A percentile compares a stretch with the other conserved stretches of the same genome.
These are phyloP conservation scores for Zygogramma bicolorata DNA, from an alignment of 2,888 invertebrate genomes.

Conservation along the genomic window DNA sequence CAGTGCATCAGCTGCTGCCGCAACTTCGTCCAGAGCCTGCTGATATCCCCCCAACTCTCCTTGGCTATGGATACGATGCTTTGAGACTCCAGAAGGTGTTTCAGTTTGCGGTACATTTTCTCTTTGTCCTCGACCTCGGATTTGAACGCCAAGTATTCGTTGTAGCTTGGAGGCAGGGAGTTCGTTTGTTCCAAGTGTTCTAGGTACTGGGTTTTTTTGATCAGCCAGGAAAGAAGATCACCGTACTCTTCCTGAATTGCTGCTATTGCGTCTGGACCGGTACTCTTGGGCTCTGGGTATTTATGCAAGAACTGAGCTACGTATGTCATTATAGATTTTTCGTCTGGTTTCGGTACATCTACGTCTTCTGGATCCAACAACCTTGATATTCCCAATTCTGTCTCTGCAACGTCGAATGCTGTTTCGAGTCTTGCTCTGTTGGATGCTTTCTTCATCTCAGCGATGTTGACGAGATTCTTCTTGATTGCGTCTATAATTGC, in stretches of 20 bases:
- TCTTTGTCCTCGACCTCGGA: conserved; percentile 81
- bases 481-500: conserved; percentile 96
- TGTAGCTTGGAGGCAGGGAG: conserved; percentile 81
- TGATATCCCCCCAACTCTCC: conserved; percentile 88
- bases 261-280: conserved; percentile 79
- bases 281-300: conserved; percentile 88
- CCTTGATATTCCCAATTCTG: conserved; percentile 89
- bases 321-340: conserved; percentile 98
- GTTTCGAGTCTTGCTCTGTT: conserved; percentile 89
- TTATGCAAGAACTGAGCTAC: conserved; percentile 98
- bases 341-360: conserved; percentile 95
- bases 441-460: conserved; percentile 81
- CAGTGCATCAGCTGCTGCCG: conserved; percentile 84
- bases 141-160: conserved; percentile 84
- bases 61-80: conserved; percentile 85
- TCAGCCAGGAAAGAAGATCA: conserved; percentile 84
- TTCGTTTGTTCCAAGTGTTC: conserved; percentile 83
- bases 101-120: conserved; percentile 80
- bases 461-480: conserved; percentile 90
- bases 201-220: conserved; percentile 81
- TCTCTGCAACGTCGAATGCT: conserved; percentile 94
- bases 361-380: conserved; percentile 96
- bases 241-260: conserved; percentile 86
- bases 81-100: conserved; percentile 83
- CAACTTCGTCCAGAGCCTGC: conserved; percentile 84